A percentile compares a stretch with the other conserved stretches of the same genome.
Conservation (phyloP, 2,113 vertebrate genomes). For the Leptocoma aspasia region DNA sequence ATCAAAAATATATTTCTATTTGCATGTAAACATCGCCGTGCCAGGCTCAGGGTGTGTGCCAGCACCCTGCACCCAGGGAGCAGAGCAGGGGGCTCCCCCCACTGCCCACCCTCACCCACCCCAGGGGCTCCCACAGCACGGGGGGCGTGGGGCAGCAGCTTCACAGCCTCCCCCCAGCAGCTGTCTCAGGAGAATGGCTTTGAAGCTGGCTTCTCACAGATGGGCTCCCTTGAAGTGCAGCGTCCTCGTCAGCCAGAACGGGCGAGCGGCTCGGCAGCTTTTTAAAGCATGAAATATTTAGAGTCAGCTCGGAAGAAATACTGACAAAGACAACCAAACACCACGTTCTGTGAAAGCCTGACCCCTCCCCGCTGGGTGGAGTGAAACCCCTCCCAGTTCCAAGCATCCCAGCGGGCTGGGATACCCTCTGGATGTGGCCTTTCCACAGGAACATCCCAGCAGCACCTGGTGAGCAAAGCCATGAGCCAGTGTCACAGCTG, state of each 20-base stretch:
- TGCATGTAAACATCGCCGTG: background rate
- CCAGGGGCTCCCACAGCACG: background rate
- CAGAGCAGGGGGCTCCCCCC: background rate
- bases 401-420: accelerated
- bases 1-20: background rate
- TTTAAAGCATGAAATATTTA: background rate
- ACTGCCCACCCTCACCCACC: background rate
- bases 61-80: background rate
- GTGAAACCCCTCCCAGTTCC: background rate
- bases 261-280: background rate
- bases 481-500: accelerated
- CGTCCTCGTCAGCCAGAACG: background rate
- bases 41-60: background rate
- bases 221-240: background rate
- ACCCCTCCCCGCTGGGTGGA: accelerated
- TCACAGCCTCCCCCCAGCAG: background rate
- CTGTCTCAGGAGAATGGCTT: background rate
- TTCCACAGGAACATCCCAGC: accelerated
- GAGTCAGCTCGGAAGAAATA: background rate
- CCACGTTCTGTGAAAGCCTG: accelerated
- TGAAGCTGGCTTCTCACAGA: background rate
- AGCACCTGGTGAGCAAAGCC: accelerated
- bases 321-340: background rate
- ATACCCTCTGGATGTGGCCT: accelerated
- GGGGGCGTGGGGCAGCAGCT: background rate